Evolutionary conservation across 2,113 vertebrate genomes (phyloP).

Genomic region (Equus przewalskii): DNA sequence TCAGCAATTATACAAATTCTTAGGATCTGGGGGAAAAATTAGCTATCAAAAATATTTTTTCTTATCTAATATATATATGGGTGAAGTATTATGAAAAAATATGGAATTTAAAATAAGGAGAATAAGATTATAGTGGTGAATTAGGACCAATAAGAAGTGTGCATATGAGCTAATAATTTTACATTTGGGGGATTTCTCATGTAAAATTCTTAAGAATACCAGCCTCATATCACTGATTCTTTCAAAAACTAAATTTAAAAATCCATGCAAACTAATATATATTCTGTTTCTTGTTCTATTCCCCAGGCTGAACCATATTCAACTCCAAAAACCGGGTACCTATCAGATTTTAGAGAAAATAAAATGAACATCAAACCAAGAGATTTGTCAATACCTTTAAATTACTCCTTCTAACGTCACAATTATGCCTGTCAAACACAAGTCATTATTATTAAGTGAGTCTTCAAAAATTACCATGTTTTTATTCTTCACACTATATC

Average conservation of each 20-base stretch:
- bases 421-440: not conserved
- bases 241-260: conserved; percentile 21
- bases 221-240: not conserved
- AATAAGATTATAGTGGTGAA: not conserved
- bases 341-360: not conserved
- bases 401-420: not conserved
- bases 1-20: not conserved
- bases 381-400: not conserved
- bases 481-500: not conserved
- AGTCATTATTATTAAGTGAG: not conserved
- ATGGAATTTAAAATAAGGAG: not conserved
- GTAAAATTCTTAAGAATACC: conserved; percentile 10
- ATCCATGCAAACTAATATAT: not conserved
- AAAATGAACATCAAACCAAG: not conserved
- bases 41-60: conserved; percentile 35
- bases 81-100: not conserved
- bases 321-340: not conserved
- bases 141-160: not conserved
- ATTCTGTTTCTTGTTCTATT: not conserved
- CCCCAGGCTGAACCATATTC: not conserved
- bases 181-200: not conserved
- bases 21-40: not conserved
- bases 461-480: not conserved
- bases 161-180: not conserved
- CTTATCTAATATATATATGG: not conserved